Evolutionary conservation across 1,140 invertebrate genomes (phyloP).

Genomic region (Bombus consobrinus): DNA sequence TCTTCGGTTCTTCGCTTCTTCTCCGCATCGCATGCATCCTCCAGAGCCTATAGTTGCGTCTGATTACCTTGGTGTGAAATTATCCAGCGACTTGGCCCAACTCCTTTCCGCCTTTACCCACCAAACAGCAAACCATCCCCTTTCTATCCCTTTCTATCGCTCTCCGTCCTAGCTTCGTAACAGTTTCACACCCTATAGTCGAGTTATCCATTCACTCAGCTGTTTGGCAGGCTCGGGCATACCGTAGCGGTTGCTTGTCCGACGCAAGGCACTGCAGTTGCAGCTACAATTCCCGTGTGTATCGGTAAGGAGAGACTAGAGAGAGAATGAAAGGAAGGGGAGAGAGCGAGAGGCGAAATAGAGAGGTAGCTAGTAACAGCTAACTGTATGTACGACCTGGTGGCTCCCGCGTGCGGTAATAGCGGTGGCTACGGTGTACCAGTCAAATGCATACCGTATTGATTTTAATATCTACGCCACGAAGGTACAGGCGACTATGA

Average conservation of each 20-base stretch:
- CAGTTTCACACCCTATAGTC: constrained; percentile 37
- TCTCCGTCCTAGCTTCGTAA: constrained; percentile 1
- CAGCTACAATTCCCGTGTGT: constrained; percentile 61
- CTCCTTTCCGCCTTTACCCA: too few relatives aligned
- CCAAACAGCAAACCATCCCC: neutral
- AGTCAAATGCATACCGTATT: constrained; percentile 78
- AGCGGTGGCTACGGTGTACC: constrained; percentile 68
- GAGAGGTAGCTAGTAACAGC: constrained; percentile 20
- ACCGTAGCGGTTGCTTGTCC: constrained; percentile 45
- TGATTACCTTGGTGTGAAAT: constrained; percentile 74
- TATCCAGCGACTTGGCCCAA: constrained; percentile 38
- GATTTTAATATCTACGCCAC: constrained; percentile 74
- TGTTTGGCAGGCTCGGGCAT: constrained; percentile 26
- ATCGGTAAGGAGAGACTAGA: constrained; percentile 38
- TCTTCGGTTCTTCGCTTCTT: constrained; percentile 12
- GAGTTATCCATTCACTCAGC: constrained; percentile 21
- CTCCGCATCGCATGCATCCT: constrained; percentile 34
- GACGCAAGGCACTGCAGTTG: constrained; percentile 50
- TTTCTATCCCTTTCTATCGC: neutral
- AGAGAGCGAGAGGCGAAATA: constrained; percentile 3
- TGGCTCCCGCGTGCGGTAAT: constrained; percentile 61
- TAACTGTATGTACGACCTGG: constrained; percentile 27
- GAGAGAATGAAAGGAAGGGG: neutral
- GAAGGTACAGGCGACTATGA: constrained; percentile 51
- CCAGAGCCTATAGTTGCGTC: constrained; percentile 41